A percentile compares a stretch with the other conserved stretches of the same genome.
Conservation (phyloP, 2,797 vertebrate genomes). For the Rhinophrynus dorsalis region DNA sequence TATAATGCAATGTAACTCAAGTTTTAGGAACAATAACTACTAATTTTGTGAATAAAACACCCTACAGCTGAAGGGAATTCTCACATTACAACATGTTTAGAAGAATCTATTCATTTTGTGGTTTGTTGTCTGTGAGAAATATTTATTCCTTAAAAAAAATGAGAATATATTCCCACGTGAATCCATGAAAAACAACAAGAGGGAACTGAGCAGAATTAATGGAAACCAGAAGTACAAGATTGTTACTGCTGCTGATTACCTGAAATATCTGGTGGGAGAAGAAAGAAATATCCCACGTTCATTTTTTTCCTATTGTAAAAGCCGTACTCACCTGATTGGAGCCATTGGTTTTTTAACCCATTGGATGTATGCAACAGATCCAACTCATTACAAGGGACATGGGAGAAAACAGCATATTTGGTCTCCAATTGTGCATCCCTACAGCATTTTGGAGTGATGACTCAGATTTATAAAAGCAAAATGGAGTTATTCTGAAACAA, state of each 20-base stretch:
- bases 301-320: no score
- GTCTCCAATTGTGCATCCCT: no score
- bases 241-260: not conserved
- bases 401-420: no score
- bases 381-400: no score
- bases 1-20: constrained; percentile 62
- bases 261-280: not conserved
- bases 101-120: constrained; percentile 74
- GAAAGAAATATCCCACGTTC: no score
- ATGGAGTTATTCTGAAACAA: no score
- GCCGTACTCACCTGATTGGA: no score
- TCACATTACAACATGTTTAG: constrained; percentile 74
- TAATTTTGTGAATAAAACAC: constrained; percentile 73
- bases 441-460: no score
- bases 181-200: constrained; percentile 51
- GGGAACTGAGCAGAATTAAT: not conserved
- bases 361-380: no score
- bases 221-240: not conserved
- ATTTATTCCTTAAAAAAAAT: constrained; percentile 52
- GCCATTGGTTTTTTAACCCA: no score
- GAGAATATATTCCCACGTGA: constrained; percentile 63
- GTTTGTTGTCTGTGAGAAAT: constrained; percentile 71
- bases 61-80: constrained; percentile 76
- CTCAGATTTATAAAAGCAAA: no score
- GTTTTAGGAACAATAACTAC: constrained; percentile 67